Evolutionary conservation across 2,888 invertebrate species (phyloP).

Genomic region (Lysandra bellargus): DNA sequence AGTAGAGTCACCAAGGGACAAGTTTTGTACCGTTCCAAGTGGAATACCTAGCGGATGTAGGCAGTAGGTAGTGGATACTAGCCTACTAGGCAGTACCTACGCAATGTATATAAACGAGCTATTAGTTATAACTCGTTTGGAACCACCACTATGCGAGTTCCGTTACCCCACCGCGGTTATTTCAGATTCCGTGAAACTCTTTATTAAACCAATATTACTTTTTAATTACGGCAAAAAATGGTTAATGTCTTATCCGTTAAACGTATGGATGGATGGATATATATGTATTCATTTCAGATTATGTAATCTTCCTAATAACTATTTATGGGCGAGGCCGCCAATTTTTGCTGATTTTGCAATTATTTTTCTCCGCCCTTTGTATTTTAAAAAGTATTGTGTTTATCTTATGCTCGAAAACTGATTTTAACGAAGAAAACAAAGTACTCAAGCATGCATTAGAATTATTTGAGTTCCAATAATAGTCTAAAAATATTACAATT

Average conservation of each 20-base stretch:
- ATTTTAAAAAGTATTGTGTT: no score
- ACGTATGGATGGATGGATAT: no score
- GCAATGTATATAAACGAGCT: slow-evolving; percentile 24
- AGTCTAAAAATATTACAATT: no score
- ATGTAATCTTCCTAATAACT: no score
- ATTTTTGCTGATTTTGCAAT: no score
- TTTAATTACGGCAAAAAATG: not conserved
- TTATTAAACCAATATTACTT: not conserved
- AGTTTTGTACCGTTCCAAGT: slow-evolving; percentile 5
- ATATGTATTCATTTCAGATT: no score
- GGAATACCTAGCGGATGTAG: not conserved
- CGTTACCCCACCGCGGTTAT: slow-evolving; percentile 60
- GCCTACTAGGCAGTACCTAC: not conserved
- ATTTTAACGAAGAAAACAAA: no score
- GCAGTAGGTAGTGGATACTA: not conserved
- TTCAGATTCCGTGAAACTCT: slow-evolving; percentile 27
- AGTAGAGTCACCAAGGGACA: not conserved
- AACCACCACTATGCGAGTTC: slow-evolving; percentile 49
- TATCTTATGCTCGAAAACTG: no score
- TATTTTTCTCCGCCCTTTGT: no score
- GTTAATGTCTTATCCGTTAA: not conserved
- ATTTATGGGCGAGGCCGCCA: no score
- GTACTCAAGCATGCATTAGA: no score
- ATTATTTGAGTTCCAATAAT: no score
- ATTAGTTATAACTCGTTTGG: slow-evolving; percentile 37